Evolutionary conservation across 2,888 invertebrate species (phyloP).

Genomic region (Drosophila infuscata): DNA sequence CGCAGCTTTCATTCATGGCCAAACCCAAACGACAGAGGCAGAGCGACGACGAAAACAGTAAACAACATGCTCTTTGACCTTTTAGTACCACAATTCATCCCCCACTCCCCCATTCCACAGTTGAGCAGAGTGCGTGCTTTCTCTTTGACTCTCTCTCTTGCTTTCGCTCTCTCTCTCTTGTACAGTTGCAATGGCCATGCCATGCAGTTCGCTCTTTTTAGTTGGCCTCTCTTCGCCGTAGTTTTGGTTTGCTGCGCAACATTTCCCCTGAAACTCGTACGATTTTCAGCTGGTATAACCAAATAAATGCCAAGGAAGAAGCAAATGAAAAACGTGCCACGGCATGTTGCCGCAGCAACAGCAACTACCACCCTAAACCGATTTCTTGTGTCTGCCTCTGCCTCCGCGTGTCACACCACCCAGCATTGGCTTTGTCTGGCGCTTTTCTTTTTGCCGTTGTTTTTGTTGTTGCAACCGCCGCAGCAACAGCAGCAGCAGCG

Average conservation of each 20-base stretch:
- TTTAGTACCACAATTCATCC: slow-evolving; percentile 25
- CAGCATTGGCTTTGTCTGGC: slow-evolving; percentile 34
- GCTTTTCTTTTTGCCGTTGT: slow-evolving; percentile 35
- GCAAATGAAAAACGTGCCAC: slow-evolving; percentile 69
- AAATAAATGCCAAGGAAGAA: slow-evolving; percentile 58
- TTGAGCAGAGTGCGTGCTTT: slow-evolving; percentile 29
- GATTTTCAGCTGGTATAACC: slow-evolving; percentile 82
- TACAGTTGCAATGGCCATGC: slow-evolving; percentile 54
- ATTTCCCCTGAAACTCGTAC: slow-evolving; percentile 83
- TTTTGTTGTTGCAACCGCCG: slow-evolving; percentile 11
- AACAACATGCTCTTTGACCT: slow-evolving; percentile 76
- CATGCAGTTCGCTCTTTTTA: slow-evolving; percentile 11
- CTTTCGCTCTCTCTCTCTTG: slow-evolving; percentile 38
- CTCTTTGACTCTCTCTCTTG: slow-evolving; percentile 10
- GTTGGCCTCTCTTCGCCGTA: slow-evolving; percentile 49
- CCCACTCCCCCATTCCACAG: neutral
- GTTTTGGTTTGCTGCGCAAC: slow-evolving; percentile 42
- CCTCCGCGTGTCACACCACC: neutral
- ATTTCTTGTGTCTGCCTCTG: slow-evolving; percentile 17
- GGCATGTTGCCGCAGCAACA: slow-evolving; percentile 37
- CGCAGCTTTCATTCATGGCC: slow-evolving; percentile 71
- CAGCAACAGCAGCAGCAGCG: slow-evolving; percentile 5
- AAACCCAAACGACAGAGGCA: slow-evolving; percentile 24
- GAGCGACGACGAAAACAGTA: slow-evolving; percentile 40
- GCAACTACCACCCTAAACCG: slow-evolving; percentile 24